A percentile compares a stretch with the other conserved stretches of the same genome.
Conservation (phyloP, 2,113 vertebrate genomes). For the Tapirus terrestris region DNA sequence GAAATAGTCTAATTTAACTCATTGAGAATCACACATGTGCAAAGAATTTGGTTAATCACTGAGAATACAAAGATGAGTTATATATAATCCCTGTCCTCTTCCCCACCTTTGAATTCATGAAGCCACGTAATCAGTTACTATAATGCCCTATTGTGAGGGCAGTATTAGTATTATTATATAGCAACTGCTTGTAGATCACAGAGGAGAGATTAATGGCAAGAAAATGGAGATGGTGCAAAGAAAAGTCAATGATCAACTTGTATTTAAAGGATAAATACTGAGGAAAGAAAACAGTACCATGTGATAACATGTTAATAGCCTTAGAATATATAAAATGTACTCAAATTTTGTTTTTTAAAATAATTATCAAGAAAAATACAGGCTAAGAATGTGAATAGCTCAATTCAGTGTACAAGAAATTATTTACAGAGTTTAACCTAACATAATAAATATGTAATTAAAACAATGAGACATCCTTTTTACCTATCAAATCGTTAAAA, state of each 20-base stretch:
- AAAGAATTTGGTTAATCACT: neutral
- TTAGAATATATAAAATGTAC: neutral
- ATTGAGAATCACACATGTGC: neutral
- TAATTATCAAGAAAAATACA: neutral
- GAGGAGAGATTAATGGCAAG: neutral
- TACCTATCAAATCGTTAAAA: constrained; percentile 7
- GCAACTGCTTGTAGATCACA: neutral
- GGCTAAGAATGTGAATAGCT: neutral
- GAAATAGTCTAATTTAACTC: neutral
- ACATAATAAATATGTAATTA: neutral
- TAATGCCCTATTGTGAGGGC: neutral
- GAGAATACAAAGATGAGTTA: neutral
- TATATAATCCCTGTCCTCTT: neutral
- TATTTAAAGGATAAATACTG: neutral
- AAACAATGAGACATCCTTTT: neutral
- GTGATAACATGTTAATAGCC: neutral
- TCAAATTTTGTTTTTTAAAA: neutral
- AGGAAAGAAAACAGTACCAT: neutral
- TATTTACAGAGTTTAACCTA: neutral
- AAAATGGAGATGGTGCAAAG: neutral
- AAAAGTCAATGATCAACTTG: neutral
- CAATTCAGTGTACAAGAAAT: neutral
- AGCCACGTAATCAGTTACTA: neutral
- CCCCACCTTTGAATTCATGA: neutral
- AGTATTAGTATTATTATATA: neutral